Percentiles rank a stretch among this genome's conserved stretches.
These are phyloP conservation scores for Nyctibius grandis DNA, from an alignment of 2,797 vertebrate species.

Conservation along the genomic window DNA sequence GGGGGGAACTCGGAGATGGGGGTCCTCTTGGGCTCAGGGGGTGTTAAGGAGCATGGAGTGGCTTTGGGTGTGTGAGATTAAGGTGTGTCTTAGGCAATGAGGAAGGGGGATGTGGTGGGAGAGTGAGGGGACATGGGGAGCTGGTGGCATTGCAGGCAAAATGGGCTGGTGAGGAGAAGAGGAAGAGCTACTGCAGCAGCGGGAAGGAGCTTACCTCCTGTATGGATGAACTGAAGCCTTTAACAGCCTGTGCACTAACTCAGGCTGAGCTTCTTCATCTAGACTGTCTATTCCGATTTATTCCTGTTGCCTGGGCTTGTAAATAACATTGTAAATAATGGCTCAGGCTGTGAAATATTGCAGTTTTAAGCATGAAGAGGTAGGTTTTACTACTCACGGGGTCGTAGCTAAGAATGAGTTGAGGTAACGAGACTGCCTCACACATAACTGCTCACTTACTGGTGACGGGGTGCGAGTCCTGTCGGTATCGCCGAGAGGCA, in stretches of 20 bases:
- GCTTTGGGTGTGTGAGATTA: neutral
- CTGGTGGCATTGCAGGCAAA: accelerated
- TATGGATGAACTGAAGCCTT: neutral
- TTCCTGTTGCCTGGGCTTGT: neutral
- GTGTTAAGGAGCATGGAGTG: accelerated
- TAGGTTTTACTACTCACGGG: neutral
- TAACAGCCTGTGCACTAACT: neutral
- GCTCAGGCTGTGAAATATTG: neutral
- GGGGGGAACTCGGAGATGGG: neutral
- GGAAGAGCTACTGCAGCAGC: neutral
- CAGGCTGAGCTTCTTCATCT: neutral
- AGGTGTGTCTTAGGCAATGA: neutral
- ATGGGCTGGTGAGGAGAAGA: neutral
- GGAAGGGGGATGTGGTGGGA: accelerated
- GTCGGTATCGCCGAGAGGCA: neutral
- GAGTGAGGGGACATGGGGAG: accelerated
- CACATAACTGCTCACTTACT: neutral
- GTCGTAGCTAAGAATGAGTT: neutral
- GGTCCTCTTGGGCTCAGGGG: accelerated
- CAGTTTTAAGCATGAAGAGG: neutral
- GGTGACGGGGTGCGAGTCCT: neutral
- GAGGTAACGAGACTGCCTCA: neutral
- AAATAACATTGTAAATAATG: neutral
- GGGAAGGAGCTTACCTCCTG: neutral
- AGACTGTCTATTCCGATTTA: neutral